Conservation (phyloP, 2,113 vertebrate genomes). For the Ciconia boyciana region DNA sequence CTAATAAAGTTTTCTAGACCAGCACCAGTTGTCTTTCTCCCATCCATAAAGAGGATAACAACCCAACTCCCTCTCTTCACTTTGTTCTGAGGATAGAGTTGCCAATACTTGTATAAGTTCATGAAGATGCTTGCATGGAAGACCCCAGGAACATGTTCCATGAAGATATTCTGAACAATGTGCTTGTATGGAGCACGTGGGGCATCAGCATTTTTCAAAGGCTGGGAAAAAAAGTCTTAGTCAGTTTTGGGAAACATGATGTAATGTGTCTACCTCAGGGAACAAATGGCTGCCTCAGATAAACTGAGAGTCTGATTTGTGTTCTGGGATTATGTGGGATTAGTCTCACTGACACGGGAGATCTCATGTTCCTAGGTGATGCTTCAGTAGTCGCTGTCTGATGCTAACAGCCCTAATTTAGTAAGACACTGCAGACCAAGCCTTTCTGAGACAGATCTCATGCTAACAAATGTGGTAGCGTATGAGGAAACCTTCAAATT, state of each 20-base stretch:
- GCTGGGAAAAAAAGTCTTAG: not conserved
- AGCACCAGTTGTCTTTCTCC: not conserved
- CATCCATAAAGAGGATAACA: not conserved
- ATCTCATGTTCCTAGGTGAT: not conserved
- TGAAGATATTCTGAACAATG: fast-evolving
- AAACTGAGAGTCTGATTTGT: not conserved
- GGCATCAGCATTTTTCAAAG: not conserved
- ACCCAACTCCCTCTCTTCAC: not conserved
- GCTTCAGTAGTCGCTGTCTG: not conserved
- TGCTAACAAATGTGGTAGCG: not conserved
- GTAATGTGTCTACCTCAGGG: not conserved
- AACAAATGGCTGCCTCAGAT: not conserved
- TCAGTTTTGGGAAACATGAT: not conserved
- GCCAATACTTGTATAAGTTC: not conserved
- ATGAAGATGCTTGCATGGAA: not conserved
- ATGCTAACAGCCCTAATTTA: not conserved
- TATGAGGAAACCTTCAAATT: not conserved
- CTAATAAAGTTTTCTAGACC: not conserved
- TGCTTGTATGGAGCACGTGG: fast-evolving
- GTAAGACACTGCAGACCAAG: not conserved
- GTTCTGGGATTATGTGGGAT: slow-evolving; percentile 1
- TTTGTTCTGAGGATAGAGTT: not conserved
- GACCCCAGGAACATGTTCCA: not conserved
- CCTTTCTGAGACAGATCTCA: not conserved
- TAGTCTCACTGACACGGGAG: not conserved